These are phyloP conservation scores for Ciconia maguari DNA, from an alignment of 2,113 vertebrate species.

Conservation along the genomic window DNA sequence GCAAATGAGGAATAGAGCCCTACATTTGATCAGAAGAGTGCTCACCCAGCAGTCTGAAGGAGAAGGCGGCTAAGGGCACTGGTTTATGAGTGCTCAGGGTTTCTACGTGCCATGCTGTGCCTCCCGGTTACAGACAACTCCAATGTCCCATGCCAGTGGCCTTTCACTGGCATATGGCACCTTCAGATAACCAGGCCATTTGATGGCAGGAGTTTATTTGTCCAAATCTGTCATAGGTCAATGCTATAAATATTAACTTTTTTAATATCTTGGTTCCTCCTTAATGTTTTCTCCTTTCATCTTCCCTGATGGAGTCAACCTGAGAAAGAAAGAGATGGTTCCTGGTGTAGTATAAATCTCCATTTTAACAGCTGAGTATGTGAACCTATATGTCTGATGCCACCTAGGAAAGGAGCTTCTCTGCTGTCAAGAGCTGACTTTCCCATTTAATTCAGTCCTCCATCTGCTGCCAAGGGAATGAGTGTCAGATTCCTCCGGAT, in stretches of 20 bases:
- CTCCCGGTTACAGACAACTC: neutral
- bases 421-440: neutral
- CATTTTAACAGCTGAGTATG: neutral
- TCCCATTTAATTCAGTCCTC: neutral
- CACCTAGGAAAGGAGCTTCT: neutral
- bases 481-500: slow-evolving; percentile 7
- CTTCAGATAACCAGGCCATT: neutral
- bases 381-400: neutral
- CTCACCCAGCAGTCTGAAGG: neutral
- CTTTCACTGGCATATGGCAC: neutral
- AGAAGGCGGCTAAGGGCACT: neutral
- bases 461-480: neutral
- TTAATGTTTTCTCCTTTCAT: neutral
- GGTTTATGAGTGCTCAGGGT: neutral
- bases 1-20: neutral
- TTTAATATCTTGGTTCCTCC: neutral
- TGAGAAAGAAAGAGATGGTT: neutral
- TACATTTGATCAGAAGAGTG: neutral
- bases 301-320: neutral
- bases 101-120: neutral
- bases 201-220: neutral
- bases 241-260: neutral
- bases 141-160: neutral
- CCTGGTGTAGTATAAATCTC: neutral
- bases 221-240: neutral